Evolutionary conservation across 2,888 invertebrate species (phyloP).

Genomic region (Lutraria lutraria): DNA sequence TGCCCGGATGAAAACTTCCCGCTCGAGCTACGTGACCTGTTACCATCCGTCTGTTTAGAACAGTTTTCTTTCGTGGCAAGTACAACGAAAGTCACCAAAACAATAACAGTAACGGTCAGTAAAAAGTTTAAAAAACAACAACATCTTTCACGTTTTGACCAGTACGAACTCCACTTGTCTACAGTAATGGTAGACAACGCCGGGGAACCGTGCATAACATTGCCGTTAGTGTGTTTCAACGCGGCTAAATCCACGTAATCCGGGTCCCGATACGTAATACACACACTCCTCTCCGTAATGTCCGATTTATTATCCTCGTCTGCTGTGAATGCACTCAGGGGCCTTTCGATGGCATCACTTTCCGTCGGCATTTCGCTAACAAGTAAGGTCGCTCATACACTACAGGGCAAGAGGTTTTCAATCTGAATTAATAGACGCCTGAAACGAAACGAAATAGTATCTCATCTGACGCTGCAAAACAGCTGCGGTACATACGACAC

Average conservation of each 20-base stretch:
- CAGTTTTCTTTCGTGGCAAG: conserved; percentile 57
- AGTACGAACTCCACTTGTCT: conserved; percentile 68
- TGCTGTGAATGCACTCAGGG: conserved; percentile 52
- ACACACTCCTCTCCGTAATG: conserved; percentile 47
- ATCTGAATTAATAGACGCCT: conserved; percentile 18
- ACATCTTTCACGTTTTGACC: conserved; percentile 65
- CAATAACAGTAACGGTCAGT: conserved; percentile 50
- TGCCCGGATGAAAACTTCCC: conserved; percentile 43
- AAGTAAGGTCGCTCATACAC: background rate
- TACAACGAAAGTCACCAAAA: conserved; percentile 55
- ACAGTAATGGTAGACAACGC: conserved; percentile 50
- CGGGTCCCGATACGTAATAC: conserved; percentile 41
- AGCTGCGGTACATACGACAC: background rate
- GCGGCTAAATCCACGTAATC: conserved; percentile 50
- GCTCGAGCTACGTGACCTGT: conserved; percentile 16
- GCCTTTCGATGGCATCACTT: conserved; percentile 23
- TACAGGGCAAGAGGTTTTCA: background rate
- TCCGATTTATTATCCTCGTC: conserved; percentile 47
- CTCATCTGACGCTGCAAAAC: background rate
- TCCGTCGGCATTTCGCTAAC: conserved; percentile 25
- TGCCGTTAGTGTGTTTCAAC: conserved; percentile 37
- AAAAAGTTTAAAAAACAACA: conserved; percentile 69
- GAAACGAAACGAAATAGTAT: conserved; percentile 10
- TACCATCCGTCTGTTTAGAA: conserved; percentile 20
- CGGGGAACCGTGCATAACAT: conserved; percentile 39